Base-by-base conservation (phyloP, 2,888 invertebrate species). In the Graphium colonna region DNA sequence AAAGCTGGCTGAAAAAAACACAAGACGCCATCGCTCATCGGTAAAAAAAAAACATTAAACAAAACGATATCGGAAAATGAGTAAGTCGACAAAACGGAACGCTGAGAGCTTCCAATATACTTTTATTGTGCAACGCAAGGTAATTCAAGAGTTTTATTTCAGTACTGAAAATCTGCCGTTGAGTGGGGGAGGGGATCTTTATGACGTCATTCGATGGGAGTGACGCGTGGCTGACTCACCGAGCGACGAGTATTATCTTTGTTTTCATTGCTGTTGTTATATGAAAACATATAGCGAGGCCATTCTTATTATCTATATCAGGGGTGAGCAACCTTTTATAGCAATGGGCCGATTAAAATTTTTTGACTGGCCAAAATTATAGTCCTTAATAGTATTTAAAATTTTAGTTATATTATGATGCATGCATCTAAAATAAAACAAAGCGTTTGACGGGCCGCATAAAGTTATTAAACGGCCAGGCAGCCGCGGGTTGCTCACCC, bases 131-230 rank as follows among this genome's bases (percentile, higher is more conserved):
- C 18, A 13, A 36, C 45, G 51, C 33, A 10, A 38, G 43, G 43
- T 43, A 48, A 31, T 39, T 42, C 18, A 41, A 38, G 36, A 48
- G 48, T 53, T 53, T 48, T 43, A 53, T 53, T 53, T 48, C 48
- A n/a, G 42, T 28, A 28, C 52, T 40, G 33, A 18, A 18, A 17
- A 17, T 18, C 41, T 12, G 26, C 36, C 39, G 41, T 48, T 38
- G 17, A 52, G 42, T 21, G 42, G 38, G 47, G 41, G 28, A 38
- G 42, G 36, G 46, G 52, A 47, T 17, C 38, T 38, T 52, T 52
- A 38, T 53, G 52, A 53, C 52, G 52, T 53, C 52, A 53, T 44
- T 17, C 43, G 26, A n/a, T 26, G 26, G 41, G 10, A 36, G 42
- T 26, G 36, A 47, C 44, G 39, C 33, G 28, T 17, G 5, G 15